phyloP scores from a whole-genome alignment of 1,140 invertebrate species.

The Potamilus streckersoni region DNA sequence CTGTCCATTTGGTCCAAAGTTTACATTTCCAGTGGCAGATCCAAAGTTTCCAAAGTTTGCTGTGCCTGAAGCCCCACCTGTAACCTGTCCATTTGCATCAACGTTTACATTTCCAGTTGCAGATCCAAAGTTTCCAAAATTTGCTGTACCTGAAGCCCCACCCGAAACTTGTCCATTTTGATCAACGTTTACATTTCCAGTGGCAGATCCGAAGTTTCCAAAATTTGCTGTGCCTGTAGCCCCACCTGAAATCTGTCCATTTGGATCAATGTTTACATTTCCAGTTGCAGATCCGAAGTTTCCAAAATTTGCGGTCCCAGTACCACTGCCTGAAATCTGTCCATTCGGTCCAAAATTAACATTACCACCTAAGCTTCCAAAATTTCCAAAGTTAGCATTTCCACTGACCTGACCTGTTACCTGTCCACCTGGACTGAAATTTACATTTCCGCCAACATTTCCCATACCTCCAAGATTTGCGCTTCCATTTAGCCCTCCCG shows the following conservation, averaged over 20 bases:
- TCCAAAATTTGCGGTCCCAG: no score
- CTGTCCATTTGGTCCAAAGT: not conserved
- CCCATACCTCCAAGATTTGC: not conserved
- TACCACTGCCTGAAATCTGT: no score
- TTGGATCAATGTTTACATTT: not conserved
- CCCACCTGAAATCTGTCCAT: not conserved
- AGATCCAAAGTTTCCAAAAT: no score
- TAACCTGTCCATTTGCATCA: not conserved
- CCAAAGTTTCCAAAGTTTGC: not conserved
- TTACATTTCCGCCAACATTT: not conserved
- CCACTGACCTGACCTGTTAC: not conserved
- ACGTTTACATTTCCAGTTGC: not conserved
- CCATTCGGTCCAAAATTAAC: no score
- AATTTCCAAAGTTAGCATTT: slow-evolving; percentile 7
- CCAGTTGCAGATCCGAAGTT: not conserved
- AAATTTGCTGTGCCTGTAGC: no score
- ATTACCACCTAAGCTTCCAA: not conserved
- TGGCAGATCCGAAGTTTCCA: no score
- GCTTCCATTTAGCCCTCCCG: not conserved
- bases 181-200: not conserved
- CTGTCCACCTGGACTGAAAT: not conserved
- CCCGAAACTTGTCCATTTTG: not conserved
- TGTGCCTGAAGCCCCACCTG: not conserved
- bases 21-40: not conserved
- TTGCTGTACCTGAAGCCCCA: not conserved